Base-by-base conservation (phyloP, 2,113 vertebrate species). In the Corydoras maculifer region DNA sequence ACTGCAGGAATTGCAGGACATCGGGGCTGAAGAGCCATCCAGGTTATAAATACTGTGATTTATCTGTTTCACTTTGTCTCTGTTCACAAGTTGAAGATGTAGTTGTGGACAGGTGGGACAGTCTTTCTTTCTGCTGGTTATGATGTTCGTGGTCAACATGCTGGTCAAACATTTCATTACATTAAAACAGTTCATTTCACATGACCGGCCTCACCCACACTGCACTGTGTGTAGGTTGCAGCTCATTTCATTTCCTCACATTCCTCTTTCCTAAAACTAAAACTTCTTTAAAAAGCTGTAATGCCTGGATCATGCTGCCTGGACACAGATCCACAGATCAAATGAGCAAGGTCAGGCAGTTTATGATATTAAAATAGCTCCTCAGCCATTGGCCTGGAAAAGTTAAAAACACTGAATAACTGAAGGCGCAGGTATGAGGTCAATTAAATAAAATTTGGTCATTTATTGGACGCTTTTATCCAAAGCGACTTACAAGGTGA, bases 31-130 rank as follows among this genome's bases (percentile, higher is more conserved):
- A 15, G 29, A 9, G 18, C 29, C n/a, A 43, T 43, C 69, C 54
- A 65, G 48, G 54, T 18, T 50, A 35, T 70, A 53, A n/a, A 15
- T 14, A 58, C 66, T 76, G 67, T 72, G 75, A 75, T 74, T 25
- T 59, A 68, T 75, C 55, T 65, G 73, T 72, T 63, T 66, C 32
- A 70, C 11, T 50, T 14, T 65, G 51, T 50, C 63, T 65, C 18
- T 49, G 30, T 59, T 50, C 65, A 8, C 62, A 12, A 31, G 30
- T 64, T 13, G 30, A 9, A 64, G 49, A 50, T 9, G 14, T 4
- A 18, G 5, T 25, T 65, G 57, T 59, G 48, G 43, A 53, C 15
- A 72, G 32, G 9, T 57, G 18, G 15, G 18, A 14, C 58, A 62
- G 50, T 8, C 15, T 54, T 68, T 53, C 31, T 18, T 10, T n/a